Conservation (phyloP, 2,888 invertebrate species). For the Scaptomyza parva region DNA sequence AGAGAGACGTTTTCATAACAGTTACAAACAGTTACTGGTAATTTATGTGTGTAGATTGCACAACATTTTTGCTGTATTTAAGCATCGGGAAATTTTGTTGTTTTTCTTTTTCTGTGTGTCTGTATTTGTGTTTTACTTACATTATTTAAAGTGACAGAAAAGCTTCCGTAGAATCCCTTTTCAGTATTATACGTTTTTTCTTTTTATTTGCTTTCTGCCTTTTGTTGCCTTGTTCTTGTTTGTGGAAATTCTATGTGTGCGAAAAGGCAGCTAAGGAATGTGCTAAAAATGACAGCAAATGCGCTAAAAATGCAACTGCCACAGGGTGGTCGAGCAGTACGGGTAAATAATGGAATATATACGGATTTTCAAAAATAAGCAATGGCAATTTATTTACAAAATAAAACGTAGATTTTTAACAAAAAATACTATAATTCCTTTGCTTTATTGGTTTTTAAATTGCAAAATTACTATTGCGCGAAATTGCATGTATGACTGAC, state of each 20-base stretch:
- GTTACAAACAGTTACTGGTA: conserved; percentile 56
- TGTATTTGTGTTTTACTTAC: conserved; percentile 66
- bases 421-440: neutral
- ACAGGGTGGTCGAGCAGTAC: conserved; percentile 13
- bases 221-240: conserved; percentile 64
- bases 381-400: neutral
- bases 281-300: conserved; percentile 30
- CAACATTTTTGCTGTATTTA: conserved; percentile 59
- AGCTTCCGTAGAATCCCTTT: conserved; percentile 38
- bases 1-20: conserved; percentile 72
- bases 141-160: conserved; percentile 65
- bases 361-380: neutral
- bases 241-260: conserved; percentile 44
- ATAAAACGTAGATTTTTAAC: too few relatives aligned
- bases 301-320: conserved; percentile 9
- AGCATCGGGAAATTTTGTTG: conserved; percentile 24
- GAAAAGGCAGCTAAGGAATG: conserved; percentile 41
- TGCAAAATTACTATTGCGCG: neutral
- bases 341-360: neutral
- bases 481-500: too few relatives aligned
- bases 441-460: neutral
- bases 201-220: conserved; percentile 42
- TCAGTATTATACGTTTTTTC: conserved; percentile 41
- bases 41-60: conserved; percentile 55
- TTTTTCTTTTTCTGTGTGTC: conserved; percentile 3